Base-by-base conservation (phyloP, 2,113 vertebrate genomes). In the Brevimyrus niger region DNA sequence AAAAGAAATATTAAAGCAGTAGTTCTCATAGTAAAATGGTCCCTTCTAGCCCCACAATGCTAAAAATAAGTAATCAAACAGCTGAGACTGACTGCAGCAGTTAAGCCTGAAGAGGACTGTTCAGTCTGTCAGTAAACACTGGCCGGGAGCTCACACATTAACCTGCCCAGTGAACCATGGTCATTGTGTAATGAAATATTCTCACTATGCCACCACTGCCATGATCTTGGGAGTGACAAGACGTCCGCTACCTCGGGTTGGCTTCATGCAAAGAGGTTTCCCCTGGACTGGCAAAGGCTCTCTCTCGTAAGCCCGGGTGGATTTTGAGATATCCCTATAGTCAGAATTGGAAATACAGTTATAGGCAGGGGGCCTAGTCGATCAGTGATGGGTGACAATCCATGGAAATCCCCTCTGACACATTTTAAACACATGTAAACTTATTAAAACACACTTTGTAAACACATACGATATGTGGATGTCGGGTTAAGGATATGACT, bases 111-210 rank as follows among this genome's bases (percentile, higher is more conserved):
- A 88, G 91, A 69, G 35, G 89, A 58, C 92, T 87, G 85, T 92
- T 90, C 92, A 87, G 90, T 65, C 83, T 87, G 73, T 89, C 89
- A 88, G 90, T 92, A 94, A 95, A 94, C 92, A 94, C 90, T 92
- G 91, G 89, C 90, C 92, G 88, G 87, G 42, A 91, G 89, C 88
- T 88, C 80, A 88, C 89, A 92, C 89, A 92, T 94, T 94, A 94
- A 85, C 91, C 88, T 58, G 89, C 88, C 90, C 89, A 86, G 55
- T 58, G 90, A 92, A 90, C 90, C 88, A 53, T 88, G 89, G 69
- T 90, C 90, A 89, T 92, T 92, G 89, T 91, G 93, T 93, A 89
- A 90, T 88, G 88, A 91, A 89, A 89, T 51, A 87, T 85, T 85
- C 88, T 89, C 89, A 69, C 88, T 88, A 87, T 88, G 69, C 87